These are phyloP conservation scores for Australoheros facetus DNA, from an alignment of 2,797 vertebrate genomes.

Conservation along the genomic window DNA sequence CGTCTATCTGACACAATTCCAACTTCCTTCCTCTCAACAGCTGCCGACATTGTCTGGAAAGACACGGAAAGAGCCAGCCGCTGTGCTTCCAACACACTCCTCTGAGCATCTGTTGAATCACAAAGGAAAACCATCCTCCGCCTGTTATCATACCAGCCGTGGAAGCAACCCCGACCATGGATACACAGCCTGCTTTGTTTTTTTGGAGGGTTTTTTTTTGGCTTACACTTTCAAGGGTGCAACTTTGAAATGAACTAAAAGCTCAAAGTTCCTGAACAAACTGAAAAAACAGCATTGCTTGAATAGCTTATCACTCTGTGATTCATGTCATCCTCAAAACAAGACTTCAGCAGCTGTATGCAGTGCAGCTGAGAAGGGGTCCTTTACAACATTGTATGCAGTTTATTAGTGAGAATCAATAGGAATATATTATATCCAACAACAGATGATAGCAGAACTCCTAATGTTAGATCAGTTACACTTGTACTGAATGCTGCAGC, in stretches of 20 bases:
- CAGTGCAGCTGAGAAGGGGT: slow-evolving; percentile 11
- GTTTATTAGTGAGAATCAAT: slow-evolving; percentile 47
- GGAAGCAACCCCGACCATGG: slow-evolving; percentile 40
- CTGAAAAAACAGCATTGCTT: slow-evolving; percentile 1
- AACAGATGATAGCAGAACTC: slow-evolving; percentile 42
- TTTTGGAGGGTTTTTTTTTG: neutral
- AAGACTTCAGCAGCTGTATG: slow-evolving; percentile 37
- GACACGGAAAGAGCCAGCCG: slow-evolving; percentile 33
- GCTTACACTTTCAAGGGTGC: slow-evolving; percentile 17
- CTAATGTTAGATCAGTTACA: slow-evolving; percentile 45
- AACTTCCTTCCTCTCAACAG: slow-evolving; percentile 51
- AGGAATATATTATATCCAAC: slow-evolving; percentile 34
- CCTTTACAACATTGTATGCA: neutral
- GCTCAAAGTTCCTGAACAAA: neutral
- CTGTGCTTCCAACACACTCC: slow-evolving; percentile 54
- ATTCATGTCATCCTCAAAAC: slow-evolving; percentile 13
- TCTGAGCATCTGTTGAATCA: slow-evolving; percentile 71
- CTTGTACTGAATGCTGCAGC: slow-evolving; percentile 51
- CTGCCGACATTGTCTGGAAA: slow-evolving; percentile 36
- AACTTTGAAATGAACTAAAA: slow-evolving; percentile 18
- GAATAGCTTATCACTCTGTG: slow-evolving; percentile 31
- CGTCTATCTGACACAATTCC: slow-evolving; percentile 42
- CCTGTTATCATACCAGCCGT: slow-evolving; percentile 54
- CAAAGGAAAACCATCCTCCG: slow-evolving; percentile 53
- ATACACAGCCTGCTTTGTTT: slow-evolving; percentile 41